A percentile compares a stretch with the other conserved stretches of the same genome.
Conservation (phyloP, 2,113 vertebrate species). For the Cranoglanis bouderius region DNA sequence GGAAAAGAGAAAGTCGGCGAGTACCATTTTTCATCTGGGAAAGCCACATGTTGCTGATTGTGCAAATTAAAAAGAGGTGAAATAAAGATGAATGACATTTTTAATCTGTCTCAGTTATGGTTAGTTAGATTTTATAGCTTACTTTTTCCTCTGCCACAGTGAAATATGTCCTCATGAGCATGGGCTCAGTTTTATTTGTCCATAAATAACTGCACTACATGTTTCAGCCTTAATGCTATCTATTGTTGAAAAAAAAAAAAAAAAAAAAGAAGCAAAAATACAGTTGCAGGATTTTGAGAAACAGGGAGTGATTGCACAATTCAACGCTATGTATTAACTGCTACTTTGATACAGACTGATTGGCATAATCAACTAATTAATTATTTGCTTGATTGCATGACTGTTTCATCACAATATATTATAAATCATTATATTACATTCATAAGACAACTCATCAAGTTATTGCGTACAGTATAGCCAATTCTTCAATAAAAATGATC, state of each 20-base stretch:
- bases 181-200: slow-evolving; percentile 6
- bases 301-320: background rate
- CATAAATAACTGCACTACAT: background rate
- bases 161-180: background rate
- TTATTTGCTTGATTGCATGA: background rate
- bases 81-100: slow-evolving; percentile 13
- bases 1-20: background rate
- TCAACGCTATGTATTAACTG: background rate
- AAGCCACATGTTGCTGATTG: background rate
- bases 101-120: slow-evolving; percentile 30
- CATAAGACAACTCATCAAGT: background rate
- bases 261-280: background rate
- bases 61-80: slow-evolving; percentile 11
- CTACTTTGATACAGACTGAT: background rate
- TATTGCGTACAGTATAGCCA: background rate
- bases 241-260: background rate
- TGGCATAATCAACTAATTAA: background rate
- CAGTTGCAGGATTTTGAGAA: background rate
- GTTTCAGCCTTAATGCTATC: background rate
- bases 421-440: background rate
- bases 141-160: background rate
- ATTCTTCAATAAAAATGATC: background rate
- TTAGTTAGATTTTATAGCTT: slow-evolving; percentile 12
- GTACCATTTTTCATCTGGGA: slow-evolving; percentile 6
- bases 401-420: background rate